Percentiles rank a stretch among this genome's conserved stretches.
Conservation (phyloP, 1,140 invertebrate species). For the Trichogramma pretiosum region DNA sequence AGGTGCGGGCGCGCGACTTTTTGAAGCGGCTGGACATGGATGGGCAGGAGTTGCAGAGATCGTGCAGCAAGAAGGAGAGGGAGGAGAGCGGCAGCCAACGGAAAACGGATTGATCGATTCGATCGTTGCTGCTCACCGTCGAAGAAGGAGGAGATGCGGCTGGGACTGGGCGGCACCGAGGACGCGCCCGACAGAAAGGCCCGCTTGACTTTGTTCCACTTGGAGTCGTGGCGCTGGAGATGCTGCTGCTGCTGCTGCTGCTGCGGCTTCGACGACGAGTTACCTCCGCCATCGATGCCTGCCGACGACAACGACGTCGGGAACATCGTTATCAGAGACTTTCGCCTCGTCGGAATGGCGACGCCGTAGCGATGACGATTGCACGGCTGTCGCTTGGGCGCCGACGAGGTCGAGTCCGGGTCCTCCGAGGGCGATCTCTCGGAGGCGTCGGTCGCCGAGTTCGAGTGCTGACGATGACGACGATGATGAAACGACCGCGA, state of each 20-base stretch:
- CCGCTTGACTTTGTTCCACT: slow-evolving; percentile 65
- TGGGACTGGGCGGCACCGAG: slow-evolving; percentile 61
- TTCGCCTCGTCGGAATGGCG: neutral
- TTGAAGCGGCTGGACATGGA: slow-evolving; percentile 9
- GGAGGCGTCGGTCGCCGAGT: neutral
- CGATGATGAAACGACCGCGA: neutral
- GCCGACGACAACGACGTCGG: too few species aligned
- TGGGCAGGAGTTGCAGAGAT: slow-evolving; percentile 12
- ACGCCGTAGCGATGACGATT: neutral
- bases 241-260: slow-evolving; percentile 9
- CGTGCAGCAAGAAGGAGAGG: neutral
- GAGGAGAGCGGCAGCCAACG: too few species aligned
- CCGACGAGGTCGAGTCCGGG: neutral
- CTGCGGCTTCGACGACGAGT: neutral
- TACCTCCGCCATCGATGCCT: neutral
- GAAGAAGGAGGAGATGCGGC: slow-evolving; percentile 52
- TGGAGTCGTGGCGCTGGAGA: slow-evolving; percentile 44
- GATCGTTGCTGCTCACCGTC: too few species aligned
- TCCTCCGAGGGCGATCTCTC: neutral
- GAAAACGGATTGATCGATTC: too few species aligned
- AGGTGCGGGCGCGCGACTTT: neutral
- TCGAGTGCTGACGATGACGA: slow-evolving; percentile 15
- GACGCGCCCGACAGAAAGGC: slow-evolving; percentile 57
- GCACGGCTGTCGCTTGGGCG: neutral
- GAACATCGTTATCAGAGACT: neutral